Base-by-base conservation (phyloP, 2,888 invertebrate genomes). In the Trichopoda pennipes region DNA sequence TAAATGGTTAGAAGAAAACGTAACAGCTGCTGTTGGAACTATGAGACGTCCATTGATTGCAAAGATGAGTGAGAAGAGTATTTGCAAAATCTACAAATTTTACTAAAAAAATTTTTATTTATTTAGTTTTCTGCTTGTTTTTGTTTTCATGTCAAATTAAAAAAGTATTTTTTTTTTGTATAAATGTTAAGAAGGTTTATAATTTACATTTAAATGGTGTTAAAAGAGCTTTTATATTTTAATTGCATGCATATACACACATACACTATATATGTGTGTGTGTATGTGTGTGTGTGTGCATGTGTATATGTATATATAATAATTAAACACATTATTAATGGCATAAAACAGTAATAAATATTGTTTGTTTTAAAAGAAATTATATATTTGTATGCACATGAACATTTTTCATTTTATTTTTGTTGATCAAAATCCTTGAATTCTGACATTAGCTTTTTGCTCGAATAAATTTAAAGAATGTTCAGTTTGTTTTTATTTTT, bases 401-500 rank as follows among this genome's bases (percentile, higher is more conserved):
- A 9, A 10, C 21, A 66, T 53, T 70, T 70, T 4, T 64, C 19
- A 74, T 76, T 75, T 72, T 16, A 77, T 51, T 68, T 42, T n/a
- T 55, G 17, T 56, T 56, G 47, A 49, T 75, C 23, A 75, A 73
- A 72, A 77, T 69, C 76, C 81, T 77, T 81, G 81, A 81, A 32
- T 56, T 77, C 72, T 73, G 76, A 73, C 73, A 77, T 81, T 77
- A 77, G 73, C 63, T 77, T 63, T 49, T 77, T 73, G 77, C 73
- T 81, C 72, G 61, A 72, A 77, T 69, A 58, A 81, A 77, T 73
- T 68, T 73, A 19, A 73, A 81, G 73, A 81, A 81, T 81, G 70
- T 66, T 76, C 76, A 76, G 4, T 66, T 61, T 53, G 17, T 76
- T 60, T 32, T 47, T 76, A 49, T 19, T 55, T 63, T 63, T 66